phyloP scores from a whole-genome alignment of 2,797 vertebrate species.

The Nannoperca obscura region DNA sequence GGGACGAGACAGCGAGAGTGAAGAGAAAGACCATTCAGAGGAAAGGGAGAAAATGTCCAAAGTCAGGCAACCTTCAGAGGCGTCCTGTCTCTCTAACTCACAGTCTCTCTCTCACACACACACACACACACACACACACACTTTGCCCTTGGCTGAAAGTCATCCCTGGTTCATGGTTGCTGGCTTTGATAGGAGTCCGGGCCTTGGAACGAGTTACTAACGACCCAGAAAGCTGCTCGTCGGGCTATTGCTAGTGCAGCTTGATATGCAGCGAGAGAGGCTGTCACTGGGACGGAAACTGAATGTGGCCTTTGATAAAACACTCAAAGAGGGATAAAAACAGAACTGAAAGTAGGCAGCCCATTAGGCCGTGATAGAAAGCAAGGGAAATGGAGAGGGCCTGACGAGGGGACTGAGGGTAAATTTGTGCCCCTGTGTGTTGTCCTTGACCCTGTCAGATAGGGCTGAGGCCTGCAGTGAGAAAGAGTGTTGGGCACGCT shows the following conservation, averaged over 20 bases:
- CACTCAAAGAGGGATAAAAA: constrained; percentile 71
- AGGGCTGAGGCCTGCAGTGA: constrained; percentile 39
- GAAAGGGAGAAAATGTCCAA: constrained; percentile 65
- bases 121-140: constrained; percentile 38
- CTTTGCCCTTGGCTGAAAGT: constrained; percentile 77
- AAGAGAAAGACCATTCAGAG: constrained; percentile 63
- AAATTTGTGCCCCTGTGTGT: constrained; percentile 53
- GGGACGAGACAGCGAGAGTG: constrained; percentile 55
- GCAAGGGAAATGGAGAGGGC: constrained; percentile 27
- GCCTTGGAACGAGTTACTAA: constrained; percentile 69
- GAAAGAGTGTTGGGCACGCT: constrained; percentile 35
- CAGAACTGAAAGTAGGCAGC: constrained; percentile 51
- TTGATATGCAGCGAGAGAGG: constrained; percentile 61
- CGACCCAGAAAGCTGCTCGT: constrained; percentile 68
- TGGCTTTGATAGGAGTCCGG: constrained; percentile 70
- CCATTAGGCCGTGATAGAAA: constrained; percentile 62
- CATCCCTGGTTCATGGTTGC: constrained; percentile 68
- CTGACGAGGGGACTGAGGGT: constrained; percentile 10
- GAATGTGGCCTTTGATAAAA: constrained; percentile 75
- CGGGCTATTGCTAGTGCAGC: constrained; percentile 52
- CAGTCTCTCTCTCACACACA: constrained; percentile 39
- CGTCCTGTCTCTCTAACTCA: constrained; percentile 47
- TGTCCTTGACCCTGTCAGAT: constrained; percentile 76
- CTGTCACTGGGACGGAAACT: constrained; percentile 65
- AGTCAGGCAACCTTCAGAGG: constrained; percentile 67